These are phyloP conservation scores for Pantherophis vulpinus DNA, from an alignment of 2,797 vertebrate species.

Conservation along the genomic window DNA sequence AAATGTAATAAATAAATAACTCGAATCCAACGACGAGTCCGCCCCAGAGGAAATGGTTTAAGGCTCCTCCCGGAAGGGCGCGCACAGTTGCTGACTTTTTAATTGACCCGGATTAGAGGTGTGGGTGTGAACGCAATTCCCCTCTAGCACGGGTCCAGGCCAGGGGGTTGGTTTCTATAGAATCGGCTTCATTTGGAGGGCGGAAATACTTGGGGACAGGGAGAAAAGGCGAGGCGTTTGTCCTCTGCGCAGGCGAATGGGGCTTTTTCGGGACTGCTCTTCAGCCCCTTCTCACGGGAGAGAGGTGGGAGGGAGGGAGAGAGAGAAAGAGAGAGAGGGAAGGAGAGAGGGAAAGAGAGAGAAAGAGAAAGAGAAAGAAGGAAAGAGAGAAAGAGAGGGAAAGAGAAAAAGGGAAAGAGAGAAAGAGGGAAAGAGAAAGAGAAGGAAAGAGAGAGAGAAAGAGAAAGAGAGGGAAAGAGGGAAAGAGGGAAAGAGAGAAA, in stretches of 20 bases:
- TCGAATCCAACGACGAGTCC: background rate
- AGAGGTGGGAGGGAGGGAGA: too few relatives aligned
- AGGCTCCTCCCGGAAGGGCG: background rate
- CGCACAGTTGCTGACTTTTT: background rate
- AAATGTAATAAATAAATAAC: background rate
- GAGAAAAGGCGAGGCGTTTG: background rate
- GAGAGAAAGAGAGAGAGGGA: too few relatives aligned
- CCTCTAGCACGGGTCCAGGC: background rate
- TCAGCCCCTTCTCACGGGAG: background rate
- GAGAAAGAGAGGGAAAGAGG: too few relatives aligned
- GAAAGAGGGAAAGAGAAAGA: too few relatives aligned
- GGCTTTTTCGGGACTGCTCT: background rate
- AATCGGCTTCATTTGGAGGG: background rate
- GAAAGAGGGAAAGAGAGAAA: accelerated
- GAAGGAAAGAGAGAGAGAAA: too few relatives aligned
- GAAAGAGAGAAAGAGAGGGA: too few relatives aligned
- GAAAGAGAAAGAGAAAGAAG: too few relatives aligned
- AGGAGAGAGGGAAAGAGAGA: too few relatives aligned
- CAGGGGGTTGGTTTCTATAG: background rate
- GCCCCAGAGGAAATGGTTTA: background rate
- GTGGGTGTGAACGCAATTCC: background rate
- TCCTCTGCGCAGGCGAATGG: background rate
- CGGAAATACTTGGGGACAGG: too few relatives aligned
- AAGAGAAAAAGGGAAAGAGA: too few relatives aligned
- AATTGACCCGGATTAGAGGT: background rate